Conservation (phyloP, 1,140 invertebrate genomes). For the Amyelois transitella region DNA sequence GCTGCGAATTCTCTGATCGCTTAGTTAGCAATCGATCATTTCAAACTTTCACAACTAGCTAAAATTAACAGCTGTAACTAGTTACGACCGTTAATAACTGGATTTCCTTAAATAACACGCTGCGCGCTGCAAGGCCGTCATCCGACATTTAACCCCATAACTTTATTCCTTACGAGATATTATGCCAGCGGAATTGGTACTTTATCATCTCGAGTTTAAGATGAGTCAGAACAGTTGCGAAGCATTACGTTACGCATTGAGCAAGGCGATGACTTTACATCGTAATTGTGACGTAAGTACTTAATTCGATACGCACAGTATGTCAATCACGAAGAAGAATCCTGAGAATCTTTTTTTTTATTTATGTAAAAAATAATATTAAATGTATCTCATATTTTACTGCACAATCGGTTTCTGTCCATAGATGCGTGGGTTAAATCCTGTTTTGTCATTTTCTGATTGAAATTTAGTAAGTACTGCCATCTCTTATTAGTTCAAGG, state of each 20-base stretch:
- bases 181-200: not conserved
- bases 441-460: too few relatives aligned
- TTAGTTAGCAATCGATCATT: too few relatives aligned
- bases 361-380: too few relatives aligned
- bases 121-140: constrained; percentile 11
- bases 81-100: not conserved
- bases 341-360: too few relatives aligned
- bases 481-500: too few relatives aligned
- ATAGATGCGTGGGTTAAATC: too few relatives aligned
- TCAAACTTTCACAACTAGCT: too few relatives aligned
- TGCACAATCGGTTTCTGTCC: too few relatives aligned
- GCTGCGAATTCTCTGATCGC: too few relatives aligned
- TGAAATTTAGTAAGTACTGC: too few relatives aligned
- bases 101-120: constrained; percentile 10
- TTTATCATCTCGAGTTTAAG: not conserved
- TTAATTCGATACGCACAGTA: not conserved
- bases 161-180: not conserved
- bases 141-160: constrained; percentile 16
- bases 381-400: too few relatives aligned
- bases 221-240: not conserved
- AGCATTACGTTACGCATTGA: not conserved
- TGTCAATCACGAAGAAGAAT: not conserved
- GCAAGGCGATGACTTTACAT: not conserved
- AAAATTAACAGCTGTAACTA: too few relatives aligned
- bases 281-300: not conserved